Evolutionary conservation across 2,113 vertebrate genomes (phyloP).

Genomic region (Puntigrus tetrazona): DNA sequence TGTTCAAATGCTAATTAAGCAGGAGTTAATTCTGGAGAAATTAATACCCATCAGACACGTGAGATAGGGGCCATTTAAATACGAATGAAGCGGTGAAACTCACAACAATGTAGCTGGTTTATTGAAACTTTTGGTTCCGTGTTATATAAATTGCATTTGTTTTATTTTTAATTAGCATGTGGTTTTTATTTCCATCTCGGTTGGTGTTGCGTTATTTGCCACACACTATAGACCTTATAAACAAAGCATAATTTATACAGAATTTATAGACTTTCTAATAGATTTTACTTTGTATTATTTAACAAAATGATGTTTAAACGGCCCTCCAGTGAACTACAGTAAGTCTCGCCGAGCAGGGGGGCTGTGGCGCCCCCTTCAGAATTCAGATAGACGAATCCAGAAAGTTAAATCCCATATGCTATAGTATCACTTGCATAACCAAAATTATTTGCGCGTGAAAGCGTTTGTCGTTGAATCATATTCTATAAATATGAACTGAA

Average conservation of each 20-base stretch:
- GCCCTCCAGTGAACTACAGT: neutral
- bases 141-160: neutral
- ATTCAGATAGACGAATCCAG: neutral
- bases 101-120: neutral
- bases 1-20: slow-evolving; percentile 59
- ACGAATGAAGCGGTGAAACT: slow-evolving; percentile 47
- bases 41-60: slow-evolving; percentile 45
- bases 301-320: neutral
- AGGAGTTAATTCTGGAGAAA: slow-evolving; percentile 58
- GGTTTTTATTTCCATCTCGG: neutral
- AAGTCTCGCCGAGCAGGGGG: neutral
- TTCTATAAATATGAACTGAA: neutral
- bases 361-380: slow-evolving; percentile 36
- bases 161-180: neutral
- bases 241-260: neutral
- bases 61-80: slow-evolving; percentile 30
- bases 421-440: neutral
- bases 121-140: neutral
- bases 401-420: neutral
- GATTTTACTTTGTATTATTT: neutral
- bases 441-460: neutral
- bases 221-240: neutral
- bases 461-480: neutral
- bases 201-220: neutral
- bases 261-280: neutral